Percentiles rank a stretch among this genome's conserved stretches.
Conservation (phyloP, 2,113 vertebrate genomes). For the Plecturocebus donacophilus region DNA sequence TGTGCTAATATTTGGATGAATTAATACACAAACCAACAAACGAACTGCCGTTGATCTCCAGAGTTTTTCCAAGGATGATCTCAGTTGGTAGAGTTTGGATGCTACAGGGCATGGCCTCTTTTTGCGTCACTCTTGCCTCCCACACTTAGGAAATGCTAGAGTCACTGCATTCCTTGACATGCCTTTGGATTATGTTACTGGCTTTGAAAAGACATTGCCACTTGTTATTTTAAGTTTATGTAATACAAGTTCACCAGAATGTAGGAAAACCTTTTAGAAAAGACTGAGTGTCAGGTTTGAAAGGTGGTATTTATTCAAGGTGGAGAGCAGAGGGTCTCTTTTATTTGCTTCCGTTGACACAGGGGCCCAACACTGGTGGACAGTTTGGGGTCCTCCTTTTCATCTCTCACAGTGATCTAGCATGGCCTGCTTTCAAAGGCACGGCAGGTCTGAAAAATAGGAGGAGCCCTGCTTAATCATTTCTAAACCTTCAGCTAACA, state of each 20-base stretch:
- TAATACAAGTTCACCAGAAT: neutral
- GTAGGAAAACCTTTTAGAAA: neutral
- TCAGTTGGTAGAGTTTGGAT: neutral
- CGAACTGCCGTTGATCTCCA: neutral
- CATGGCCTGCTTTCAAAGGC: neutral
- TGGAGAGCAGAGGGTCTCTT: neutral
- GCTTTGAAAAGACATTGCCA: neutral
- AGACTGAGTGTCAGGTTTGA: neutral
- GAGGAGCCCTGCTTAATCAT: neutral
- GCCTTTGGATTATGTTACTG: neutral
- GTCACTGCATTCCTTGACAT: neutral
- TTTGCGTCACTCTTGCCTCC: neutral
- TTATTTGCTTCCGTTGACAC: neutral
- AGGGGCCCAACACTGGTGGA: neutral
- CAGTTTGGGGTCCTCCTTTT: neutral
- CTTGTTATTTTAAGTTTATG: neutral
- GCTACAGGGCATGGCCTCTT: neutral
- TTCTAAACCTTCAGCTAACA: neutral
- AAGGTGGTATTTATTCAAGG: slow-evolving; percentile 27
- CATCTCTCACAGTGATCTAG: neutral
- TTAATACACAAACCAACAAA: neutral
- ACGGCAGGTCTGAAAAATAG: neutral
- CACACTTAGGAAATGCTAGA: neutral
- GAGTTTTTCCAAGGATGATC: neutral
- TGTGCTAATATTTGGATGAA: neutral